Evolutionary conservation across 2,888 invertebrate genomes (phyloP).

Genomic region (Luffia ferchaultella): DNA sequence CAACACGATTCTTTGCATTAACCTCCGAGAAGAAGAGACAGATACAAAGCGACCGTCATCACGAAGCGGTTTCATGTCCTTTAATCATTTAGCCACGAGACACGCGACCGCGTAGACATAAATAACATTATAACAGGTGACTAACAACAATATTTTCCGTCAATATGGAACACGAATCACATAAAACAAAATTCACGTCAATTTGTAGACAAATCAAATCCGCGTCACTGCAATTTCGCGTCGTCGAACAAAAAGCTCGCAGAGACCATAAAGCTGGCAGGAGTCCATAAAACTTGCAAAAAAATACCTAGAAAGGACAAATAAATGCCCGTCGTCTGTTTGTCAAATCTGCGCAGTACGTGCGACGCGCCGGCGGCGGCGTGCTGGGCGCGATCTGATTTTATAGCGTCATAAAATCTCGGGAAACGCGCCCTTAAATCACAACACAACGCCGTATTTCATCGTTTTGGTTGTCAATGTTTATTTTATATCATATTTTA

Average conservation of each 20-base stretch:
- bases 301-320: constrained; percentile 51
- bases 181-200: background rate
- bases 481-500: constrained; percentile 68
- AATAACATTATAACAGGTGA: background rate
- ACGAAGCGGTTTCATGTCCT: too few relatives aligned
- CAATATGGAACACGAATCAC: background rate
- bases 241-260: constrained; percentile 39
- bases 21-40: too few relatives aligned
- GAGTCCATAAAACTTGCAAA: constrained; percentile 58
- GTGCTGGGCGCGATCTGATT: constrained; percentile 48
- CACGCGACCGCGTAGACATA: background rate
- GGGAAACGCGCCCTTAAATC: constrained; percentile 64
- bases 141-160: background rate
- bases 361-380: constrained; percentile 28
- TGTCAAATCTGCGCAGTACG: constrained; percentile 62
- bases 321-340: constrained; percentile 61
- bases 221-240: constrained; percentile 34
- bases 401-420: constrained; percentile 64
- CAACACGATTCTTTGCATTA: too few relatives aligned
- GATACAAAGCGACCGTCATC: too few relatives aligned
- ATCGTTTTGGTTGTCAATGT: constrained; percentile 66
- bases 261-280: constrained; percentile 56
- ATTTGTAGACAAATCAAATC: constrained; percentile 26
- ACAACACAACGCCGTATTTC: constrained; percentile 60
- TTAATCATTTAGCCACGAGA: background rate